Evolutionary conservation across 2,797 vertebrate species (phyloP).

Genomic region (Heterohyrax brucei): DNA sequence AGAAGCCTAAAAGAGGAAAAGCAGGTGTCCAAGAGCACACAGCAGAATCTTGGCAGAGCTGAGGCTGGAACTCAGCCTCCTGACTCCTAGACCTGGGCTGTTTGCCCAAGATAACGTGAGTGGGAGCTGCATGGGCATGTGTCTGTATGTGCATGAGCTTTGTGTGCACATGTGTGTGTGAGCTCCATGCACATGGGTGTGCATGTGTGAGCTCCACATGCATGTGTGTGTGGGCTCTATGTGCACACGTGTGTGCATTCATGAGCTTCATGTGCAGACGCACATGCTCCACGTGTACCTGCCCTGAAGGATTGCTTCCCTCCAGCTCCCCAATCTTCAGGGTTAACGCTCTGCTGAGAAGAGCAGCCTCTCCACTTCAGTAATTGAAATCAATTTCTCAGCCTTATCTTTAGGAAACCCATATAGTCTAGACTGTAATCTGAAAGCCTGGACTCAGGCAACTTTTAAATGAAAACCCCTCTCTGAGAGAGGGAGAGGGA

Average conservation of each 20-base stretch:
- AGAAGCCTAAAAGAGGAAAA: background rate
- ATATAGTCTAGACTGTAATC: conserved; percentile 92
- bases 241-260: too few species aligned
- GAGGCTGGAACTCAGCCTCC: background rate
- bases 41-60: background rate
- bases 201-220: background rate
- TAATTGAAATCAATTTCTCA: conserved; percentile 94
- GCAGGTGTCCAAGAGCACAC: background rate
- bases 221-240: too few species aligned
- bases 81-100: background rate
- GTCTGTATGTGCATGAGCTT: background rate
- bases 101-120: background rate
- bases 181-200: too few species aligned
- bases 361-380: conserved; percentile 88
- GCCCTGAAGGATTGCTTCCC: rapidly evolving
- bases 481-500: conserved; percentile 66
- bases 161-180: background rate
- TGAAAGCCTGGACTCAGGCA: conserved; percentile 88
- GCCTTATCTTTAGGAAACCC: conserved; percentile 93
- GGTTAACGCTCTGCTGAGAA: conserved; percentile 88
- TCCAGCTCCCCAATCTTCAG: conserved; percentile 70
- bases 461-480: conserved; percentile 90
- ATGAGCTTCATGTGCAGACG: rapidly evolving
- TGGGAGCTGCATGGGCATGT: background rate
- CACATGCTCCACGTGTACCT: rapidly evolving